Percentiles rank a stretch among this genome's conserved stretches.
These are phyloP conservation scores for Pelecanoides urinatrix DNA, from an alignment of 2,113 vertebrate genomes.

Conservation along the genomic window DNA sequence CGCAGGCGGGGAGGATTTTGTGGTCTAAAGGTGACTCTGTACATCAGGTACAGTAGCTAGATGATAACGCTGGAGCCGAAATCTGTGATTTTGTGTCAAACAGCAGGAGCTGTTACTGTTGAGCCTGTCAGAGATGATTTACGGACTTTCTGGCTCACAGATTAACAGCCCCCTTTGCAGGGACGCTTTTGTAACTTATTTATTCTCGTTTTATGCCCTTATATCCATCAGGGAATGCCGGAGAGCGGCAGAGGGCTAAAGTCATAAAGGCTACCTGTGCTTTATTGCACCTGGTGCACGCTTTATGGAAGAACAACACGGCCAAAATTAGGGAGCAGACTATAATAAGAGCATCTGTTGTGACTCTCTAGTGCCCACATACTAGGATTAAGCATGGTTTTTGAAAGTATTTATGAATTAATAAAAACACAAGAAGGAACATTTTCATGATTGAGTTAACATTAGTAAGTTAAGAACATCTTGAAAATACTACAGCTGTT, in stretches of 20 bases:
- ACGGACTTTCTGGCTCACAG: not conserved
- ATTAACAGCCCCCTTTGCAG: not conserved
- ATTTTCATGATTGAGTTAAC: not conserved
- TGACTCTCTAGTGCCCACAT: not conserved
- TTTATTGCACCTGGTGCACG: not conserved
- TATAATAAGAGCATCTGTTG: not conserved
- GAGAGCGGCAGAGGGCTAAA: not conserved
- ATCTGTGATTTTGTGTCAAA: not conserved
- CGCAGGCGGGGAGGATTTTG: accelerated
- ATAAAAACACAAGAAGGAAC: not conserved
- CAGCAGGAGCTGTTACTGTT: not conserved
- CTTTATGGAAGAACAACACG: not conserved
- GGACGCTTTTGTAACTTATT: not conserved
- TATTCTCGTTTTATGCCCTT: not conserved
- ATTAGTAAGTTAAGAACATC: not conserved
- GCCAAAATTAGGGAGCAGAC: not conserved
- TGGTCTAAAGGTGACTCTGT: not conserved
- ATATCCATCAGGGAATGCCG: too few relatives aligned
- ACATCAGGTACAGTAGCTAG: not conserved
- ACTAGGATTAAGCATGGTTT: not conserved
- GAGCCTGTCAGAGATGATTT: not conserved
- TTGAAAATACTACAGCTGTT: not conserved
- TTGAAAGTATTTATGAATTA: not conserved
- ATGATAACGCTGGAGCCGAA: not conserved
- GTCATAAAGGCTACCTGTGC: not conserved